Evolutionary conservation across 2,888 invertebrate genomes (phyloP), one percentile per base, ranked within the genome.

Genomic region (Masnerella sp.): DNA sequence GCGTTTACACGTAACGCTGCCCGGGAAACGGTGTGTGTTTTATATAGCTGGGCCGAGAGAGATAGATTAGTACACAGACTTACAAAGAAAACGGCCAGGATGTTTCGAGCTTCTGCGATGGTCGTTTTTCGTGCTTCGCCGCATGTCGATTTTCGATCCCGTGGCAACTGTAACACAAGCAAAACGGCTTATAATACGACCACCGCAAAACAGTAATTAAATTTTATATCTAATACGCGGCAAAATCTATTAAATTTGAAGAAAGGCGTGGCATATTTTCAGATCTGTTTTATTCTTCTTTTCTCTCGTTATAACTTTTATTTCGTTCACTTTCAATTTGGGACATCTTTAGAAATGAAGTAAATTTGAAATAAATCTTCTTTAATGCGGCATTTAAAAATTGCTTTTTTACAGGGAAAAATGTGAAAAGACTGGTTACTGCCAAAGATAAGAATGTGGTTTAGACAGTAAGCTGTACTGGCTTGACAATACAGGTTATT

Each of bases 11-110:
- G 7, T 34, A 36, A 38, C 17, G 8, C 12, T 17, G 12, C 2
- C 14, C 11, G n/a, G 28, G 36, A 25, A 28, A 18, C 15, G 8
- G 36, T 18, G 34, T 17, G 40, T 20, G 11, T 42, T 52, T 54
- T 54, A 43, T 52, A 15, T 34, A 0, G 7, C 12, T 22, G 28
- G 18, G 51, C 7, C 11, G 20, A 1, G 12, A 15, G 18, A 54
- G 36, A 72, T 12, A n/a, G n/a, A n/a, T n/a, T n/a, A 65, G 30
- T 40, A 59, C 65, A 70, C 54, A 43, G 65, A 85, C 87, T 87
- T 83, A 87, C 87, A 87, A 80, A 72, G 84, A 87, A 80, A 86
- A 87, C 72, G 87, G 87, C 87, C 87, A 87, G 82, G 87, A 87
- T 78, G 86, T 80, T 82, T 87, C 87, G 80, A 87, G 86, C 83